phyloP scores from a whole-genome alignment of 2,888 invertebrate species.

The Thymelicus lineola region DNA sequence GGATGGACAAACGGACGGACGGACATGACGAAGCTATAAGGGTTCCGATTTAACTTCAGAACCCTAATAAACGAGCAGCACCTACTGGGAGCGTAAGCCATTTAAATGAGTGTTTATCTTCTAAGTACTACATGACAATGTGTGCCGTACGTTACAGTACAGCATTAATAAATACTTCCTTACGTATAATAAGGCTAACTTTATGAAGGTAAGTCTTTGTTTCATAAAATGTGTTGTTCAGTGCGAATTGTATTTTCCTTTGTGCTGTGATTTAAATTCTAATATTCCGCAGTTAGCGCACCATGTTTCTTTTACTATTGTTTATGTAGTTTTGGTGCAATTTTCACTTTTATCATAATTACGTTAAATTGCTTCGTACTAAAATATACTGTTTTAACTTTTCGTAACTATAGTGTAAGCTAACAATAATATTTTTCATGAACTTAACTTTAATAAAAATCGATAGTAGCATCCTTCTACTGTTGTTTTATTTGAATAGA shows the following conservation, averaged over 20 bases:
- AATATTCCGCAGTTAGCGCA: slow-evolving; percentile 11
- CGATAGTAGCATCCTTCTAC: too few relatives aligned
- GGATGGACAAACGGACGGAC: too few relatives aligned
- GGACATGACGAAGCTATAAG: too few relatives aligned
- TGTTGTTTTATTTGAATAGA: too few relatives aligned
- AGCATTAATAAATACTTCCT: slow-evolving; percentile 13
- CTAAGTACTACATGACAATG: slow-evolving; percentile 1
- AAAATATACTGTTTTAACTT: too few relatives aligned
- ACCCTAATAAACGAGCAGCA: not conserved
- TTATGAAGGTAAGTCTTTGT: slow-evolving; percentile 28
- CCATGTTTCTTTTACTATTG: not conserved
- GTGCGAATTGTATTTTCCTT: slow-evolving; percentile 5
- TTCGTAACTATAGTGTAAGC: too few relatives aligned
- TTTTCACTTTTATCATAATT: not conserved
- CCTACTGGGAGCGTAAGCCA: not conserved
- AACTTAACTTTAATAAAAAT: too few relatives aligned
- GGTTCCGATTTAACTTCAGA: too few relatives aligned
- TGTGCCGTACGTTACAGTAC: not conserved
- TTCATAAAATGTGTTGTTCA: slow-evolving; percentile 28
- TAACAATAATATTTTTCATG: too few relatives aligned
- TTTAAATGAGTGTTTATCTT: slow-evolving; percentile 27
- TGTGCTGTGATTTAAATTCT: slow-evolving; percentile 24
- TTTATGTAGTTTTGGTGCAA: not conserved
- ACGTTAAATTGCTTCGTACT: too few relatives aligned
- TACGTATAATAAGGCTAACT: slow-evolving; percentile 16